phyloP scores from a whole-genome alignment of 2,113 vertebrate genomes.

The Microtus oregoni region DNA sequence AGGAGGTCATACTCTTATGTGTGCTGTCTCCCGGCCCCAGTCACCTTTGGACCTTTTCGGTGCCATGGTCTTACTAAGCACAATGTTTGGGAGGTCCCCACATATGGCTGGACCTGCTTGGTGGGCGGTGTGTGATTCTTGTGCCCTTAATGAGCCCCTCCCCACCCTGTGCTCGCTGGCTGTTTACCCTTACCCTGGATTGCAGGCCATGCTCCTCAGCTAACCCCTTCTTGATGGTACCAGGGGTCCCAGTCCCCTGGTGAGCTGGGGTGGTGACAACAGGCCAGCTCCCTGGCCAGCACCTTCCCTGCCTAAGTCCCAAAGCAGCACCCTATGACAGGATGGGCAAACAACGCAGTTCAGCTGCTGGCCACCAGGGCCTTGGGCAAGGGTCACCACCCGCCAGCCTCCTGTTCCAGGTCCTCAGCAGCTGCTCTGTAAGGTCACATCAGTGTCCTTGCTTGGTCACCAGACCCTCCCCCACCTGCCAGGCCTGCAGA shows the following conservation, averaged over 20 bases:
- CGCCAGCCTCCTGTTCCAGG: rapidly evolving
- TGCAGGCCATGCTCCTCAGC: not conserved
- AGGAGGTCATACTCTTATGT: not conserved
- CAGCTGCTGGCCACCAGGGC: conserved; percentile 46
- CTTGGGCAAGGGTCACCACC: conserved; percentile 24
- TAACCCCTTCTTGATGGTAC: not conserved
- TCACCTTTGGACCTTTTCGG: not conserved
- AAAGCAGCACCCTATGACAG: not conserved
- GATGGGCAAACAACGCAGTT: not conserved
- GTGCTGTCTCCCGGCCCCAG: not conserved
- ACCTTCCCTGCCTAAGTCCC: not conserved
- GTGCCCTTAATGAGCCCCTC: too few relatives aligned
- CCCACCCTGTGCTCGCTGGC: not conserved
- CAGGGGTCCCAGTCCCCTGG: not conserved
- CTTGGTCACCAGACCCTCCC: not conserved
- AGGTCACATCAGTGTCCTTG: not conserved
- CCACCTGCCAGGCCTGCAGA: too few relatives aligned
- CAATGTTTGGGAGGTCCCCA: rapidly evolving
- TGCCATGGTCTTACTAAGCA: not conserved
- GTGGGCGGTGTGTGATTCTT: not conserved
- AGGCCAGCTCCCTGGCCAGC: not conserved
- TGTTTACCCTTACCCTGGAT: not conserved
- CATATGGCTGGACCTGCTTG: too few relatives aligned
- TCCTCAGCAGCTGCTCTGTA: not conserved
- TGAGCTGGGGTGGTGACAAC: not conserved